Conservation (phyloP, 2,888 invertebrate species). For the Drosophila paranaensis region DNA sequence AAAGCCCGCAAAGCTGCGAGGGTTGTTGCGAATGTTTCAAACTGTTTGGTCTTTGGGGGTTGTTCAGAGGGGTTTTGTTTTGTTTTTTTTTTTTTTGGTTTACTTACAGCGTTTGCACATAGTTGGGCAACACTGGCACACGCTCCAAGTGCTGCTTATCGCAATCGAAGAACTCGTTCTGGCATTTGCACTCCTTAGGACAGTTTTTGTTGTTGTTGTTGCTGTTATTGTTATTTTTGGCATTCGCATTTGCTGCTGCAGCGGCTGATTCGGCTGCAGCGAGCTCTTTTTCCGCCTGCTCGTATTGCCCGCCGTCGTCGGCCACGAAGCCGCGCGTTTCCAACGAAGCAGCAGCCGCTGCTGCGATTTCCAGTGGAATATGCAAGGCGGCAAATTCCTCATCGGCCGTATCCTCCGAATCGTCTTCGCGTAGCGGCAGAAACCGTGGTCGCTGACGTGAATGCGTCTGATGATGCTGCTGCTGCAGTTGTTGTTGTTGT, state of each 20-base stretch:
- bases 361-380: conserved; percentile 56
- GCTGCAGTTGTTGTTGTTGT: conserved; percentile 28
- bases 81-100: conserved; percentile 3
- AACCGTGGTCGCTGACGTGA: conserved; percentile 56
- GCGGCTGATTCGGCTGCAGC: conserved; percentile 57
- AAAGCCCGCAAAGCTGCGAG: conserved; percentile 18
- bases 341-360: conserved; percentile 61
- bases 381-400: conserved; percentile 64
- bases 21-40: conserved; percentile 34
- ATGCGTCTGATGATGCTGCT: conserved; percentile 29
- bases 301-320: conserved; percentile 82
- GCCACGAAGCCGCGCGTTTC: conserved; percentile 82
- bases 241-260: conserved; percentile 39
- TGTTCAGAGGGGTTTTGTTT: conserved; percentile 8
- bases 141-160: conserved; percentile 89
- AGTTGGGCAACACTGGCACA: conserved; percentile 91
- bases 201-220: conserved; percentile 84
- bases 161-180: conserved; percentile 91
- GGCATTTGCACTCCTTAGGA: conserved; percentile 89
- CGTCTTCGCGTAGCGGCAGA: conserved; percentile 59
- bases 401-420: conserved; percentile 53
- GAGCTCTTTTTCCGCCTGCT: conserved; percentile 75
- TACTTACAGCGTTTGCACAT: conserved; percentile 91
- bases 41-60: conserved; percentile 9
- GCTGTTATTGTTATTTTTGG: conserved; percentile 31